These are phyloP conservation scores for Thalassaphorura encarpata DNA, from an alignment of 1,140 invertebrate species.

Conservation along the genomic window DNA sequence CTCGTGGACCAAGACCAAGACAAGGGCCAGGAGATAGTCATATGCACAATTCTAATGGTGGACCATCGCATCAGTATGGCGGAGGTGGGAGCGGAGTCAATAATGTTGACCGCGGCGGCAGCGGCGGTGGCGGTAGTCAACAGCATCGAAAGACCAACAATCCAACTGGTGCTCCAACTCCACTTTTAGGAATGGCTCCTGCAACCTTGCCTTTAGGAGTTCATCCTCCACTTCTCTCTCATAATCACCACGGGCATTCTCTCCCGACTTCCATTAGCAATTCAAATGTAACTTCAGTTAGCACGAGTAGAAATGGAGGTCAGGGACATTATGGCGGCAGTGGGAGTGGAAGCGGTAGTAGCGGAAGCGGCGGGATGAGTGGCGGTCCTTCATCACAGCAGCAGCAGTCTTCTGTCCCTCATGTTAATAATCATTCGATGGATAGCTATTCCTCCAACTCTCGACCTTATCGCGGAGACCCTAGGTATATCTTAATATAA, in stretches of 20 bases:
- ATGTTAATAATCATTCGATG: too few species aligned
- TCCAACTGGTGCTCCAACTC: slow-evolving; percentile 17
- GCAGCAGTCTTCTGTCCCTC: too few species aligned
- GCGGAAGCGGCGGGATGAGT: too few species aligned
- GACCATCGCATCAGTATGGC: slow-evolving; percentile 22
- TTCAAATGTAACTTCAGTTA: slow-evolving; percentile 6
- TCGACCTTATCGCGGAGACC: too few species aligned
- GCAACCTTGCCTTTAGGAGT: neutral
- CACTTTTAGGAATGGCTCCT: slow-evolving; percentile 21
- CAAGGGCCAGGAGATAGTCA: too few species aligned
- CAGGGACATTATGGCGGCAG: too few species aligned
- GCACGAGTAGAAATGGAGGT: slow-evolving; percentile 17
- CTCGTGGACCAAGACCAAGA: slow-evolving; percentile 6
- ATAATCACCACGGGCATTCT: slow-evolving; percentile 16
- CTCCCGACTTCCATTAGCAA: slow-evolving; percentile 10
- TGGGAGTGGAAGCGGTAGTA: too few species aligned
- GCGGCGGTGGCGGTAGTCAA: slow-evolving; percentile 30
- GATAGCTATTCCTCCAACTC: too few species aligned
- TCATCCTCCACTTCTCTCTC: slow-evolving; percentile 13
- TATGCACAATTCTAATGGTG: neutral
- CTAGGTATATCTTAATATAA: too few species aligned
- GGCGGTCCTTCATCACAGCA: too few species aligned
- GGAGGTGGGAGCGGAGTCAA: slow-evolving; percentile 30
- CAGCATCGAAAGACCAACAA: slow-evolving; percentile 20
- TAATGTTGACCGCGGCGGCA: slow-evolving; percentile 25